Base-by-base conservation (phyloP, 64 coral and sea anemone genomes). In the Montipora capricornis region DNA sequence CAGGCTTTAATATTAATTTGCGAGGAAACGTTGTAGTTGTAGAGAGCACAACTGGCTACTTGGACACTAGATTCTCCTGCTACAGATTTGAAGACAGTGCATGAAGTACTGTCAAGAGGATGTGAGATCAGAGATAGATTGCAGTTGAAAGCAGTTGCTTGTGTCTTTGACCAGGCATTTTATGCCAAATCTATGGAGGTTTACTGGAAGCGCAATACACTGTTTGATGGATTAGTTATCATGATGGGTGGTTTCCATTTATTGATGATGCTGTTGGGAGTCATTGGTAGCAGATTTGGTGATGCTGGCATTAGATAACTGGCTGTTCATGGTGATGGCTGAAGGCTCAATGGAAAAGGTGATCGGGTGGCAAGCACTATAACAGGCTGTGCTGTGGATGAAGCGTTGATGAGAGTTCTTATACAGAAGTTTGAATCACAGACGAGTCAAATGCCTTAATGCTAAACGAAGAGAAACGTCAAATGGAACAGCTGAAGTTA, bases 241-340 rank as follows among this genome's bases (percentile, higher is more conserved):
- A 37, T 48, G 46, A 45, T 8, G 76, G 16, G 12, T 13, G 16
- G 9, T 78, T 78, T 76, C 46, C 74, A 76, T 29, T 47, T 76
- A 76, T 76, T 13, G 12, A 57, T 11, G 5, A 57, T 57, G 53
- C 53, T 57, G 19, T n/a, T 49, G 76, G 47, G 76, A 14, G 47
- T 19, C 13, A 68, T 95, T 80, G 90, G 94, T 3, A 92, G 91
- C 74, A 79, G 84, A n/a, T 95, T 95, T 75, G 14, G 78, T 94
- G 5, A 83, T 78, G 76, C 29, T 88, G 70, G 76, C 20, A 55
- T 37, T 20, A 12, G 73, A 71, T 5, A 76, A 88, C 29, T 37
- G 46, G 87, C 22, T 14, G 87, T 49, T 6, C 76, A 45, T 12
- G 5, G 5, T 57, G 75, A 88, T 57, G 4, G 87, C 76, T 20